Evolutionary conservation across 2,888 invertebrate species (phyloP).

Genomic region (Pachycephus smyrnensis): DNA sequence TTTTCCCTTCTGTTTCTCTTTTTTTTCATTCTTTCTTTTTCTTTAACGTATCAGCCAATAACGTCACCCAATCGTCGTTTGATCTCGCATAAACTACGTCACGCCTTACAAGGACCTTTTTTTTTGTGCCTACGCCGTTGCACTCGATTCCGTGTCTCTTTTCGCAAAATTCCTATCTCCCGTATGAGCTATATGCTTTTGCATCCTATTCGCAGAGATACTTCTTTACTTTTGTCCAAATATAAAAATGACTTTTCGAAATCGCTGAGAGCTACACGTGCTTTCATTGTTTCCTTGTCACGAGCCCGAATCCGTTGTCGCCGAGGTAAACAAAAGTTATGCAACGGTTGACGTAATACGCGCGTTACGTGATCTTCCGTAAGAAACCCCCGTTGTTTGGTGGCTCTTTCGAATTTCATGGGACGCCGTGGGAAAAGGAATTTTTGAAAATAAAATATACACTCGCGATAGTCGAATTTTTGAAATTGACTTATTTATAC

Average conservation of each 20-base stretch:
- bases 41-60: not conserved
- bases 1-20: constrained; percentile 11
- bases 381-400: not conserved
- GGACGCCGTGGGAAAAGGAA: not conserved
- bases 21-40: not conserved
- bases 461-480: too few species aligned
- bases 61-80: not conserved
- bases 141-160: not conserved
- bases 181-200: not conserved
- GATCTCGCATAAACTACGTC: not conserved
- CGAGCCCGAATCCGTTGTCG: not conserved
- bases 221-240: too few species aligned
- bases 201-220: not conserved
- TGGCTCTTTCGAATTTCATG: not conserved
- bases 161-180: not conserved
- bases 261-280: too few species aligned
- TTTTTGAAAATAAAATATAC: too few species aligned
- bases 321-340: not conserved
- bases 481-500: too few species aligned
- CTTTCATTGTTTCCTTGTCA: not conserved
- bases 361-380: not conserved
- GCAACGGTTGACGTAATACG: too few species aligned
- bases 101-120: not conserved
- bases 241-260: too few species aligned
- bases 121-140: not conserved